Percentiles rank a stretch among this genome's conserved stretches.
Evolutionary conservation across 2,797 vertebrate species (phyloP).

Genomic region (Peromyscus nudipes): DNA sequence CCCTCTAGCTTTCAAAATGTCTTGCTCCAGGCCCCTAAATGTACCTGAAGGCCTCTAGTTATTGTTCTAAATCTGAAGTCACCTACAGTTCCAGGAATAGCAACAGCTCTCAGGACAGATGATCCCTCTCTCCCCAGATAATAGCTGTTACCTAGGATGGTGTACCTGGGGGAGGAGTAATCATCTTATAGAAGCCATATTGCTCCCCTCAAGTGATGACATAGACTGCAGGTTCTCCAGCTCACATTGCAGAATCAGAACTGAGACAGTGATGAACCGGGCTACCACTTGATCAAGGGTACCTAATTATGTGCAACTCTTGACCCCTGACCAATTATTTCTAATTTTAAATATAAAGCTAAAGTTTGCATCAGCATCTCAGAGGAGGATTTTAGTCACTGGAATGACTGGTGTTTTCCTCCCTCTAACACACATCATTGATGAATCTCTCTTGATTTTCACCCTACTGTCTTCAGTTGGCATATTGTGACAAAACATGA

Average conservation of each 20-base stretch:
- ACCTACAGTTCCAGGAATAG: not conserved
- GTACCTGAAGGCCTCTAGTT: not conserved
- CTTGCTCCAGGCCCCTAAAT: not conserved
- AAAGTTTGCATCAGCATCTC: not conserved
- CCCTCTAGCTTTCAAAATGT: not conserved
- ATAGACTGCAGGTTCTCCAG: not conserved
- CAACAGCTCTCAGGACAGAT: not conserved
- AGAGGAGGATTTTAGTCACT: not conserved
- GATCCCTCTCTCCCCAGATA: not conserved
- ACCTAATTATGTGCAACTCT: not conserved
- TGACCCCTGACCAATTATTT: too few relatives aligned
- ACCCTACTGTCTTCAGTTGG: not conserved
- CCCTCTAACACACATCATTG: not conserved
- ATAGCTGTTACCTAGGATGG: not conserved
- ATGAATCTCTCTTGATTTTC: not conserved
- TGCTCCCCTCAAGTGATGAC: not conserved
- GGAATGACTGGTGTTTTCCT: not conserved
- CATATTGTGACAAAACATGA: not conserved
- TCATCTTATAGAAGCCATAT: not conserved
- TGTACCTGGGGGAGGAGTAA: not conserved
- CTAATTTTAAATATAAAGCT: not conserved
- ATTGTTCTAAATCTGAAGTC: not conserved
- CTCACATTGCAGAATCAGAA: not conserved
- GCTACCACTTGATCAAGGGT: not conserved
- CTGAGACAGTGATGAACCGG: not conserved